Percentiles rank a stretch among this genome's conserved stretches.
These are phyloP conservation scores for Forficula auricularia DNA, from an alignment of 1,140 invertebrate species.

Conservation along the genomic window DNA sequence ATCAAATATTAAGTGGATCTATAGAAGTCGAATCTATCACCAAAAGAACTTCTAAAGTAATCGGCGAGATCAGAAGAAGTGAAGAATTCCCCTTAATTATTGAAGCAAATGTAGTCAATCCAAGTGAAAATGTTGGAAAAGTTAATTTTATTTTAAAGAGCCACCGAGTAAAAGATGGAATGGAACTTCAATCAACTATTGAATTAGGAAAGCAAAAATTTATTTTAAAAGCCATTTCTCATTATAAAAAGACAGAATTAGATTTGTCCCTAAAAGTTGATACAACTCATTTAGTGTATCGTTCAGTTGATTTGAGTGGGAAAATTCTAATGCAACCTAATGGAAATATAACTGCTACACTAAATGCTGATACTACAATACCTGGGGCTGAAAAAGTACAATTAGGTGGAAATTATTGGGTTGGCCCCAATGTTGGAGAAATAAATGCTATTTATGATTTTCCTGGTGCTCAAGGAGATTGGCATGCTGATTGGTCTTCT, in stretches of 20 bases:
- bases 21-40: too few species aligned
- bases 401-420: slow-evolving; percentile 10
- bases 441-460: too few species aligned
- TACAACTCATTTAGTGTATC: slow-evolving; percentile 26
- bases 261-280: slow-evolving; percentile 24
- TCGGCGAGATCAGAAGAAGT: too few species aligned
- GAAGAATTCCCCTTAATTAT: too few species aligned
- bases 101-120: slow-evolving; percentile 6
- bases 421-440: too few species aligned
- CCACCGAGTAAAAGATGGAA: too few species aligned
- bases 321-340: slow-evolving; percentile 5
- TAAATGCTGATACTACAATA: slow-evolving; percentile 19
- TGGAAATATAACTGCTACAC: slow-evolving; percentile 13
- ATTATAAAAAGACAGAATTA: too few species aligned
- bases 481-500: slow-evolving; percentile 19
- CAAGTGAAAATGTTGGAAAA: slow-evolving; percentile 10
- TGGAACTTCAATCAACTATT: slow-evolving; percentile 3
- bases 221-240: slow-evolving; percentile 1
- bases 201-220: slow-evolving; percentile 1
- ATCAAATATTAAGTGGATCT: too few species aligned
- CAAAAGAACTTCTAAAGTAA: too few species aligned
- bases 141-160: slow-evolving; percentile 9
- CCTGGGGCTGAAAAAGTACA: slow-evolving; percentile 17
- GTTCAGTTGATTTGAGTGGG: slow-evolving; percentile 14
- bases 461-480: slow-evolving; percentile 11